Base-by-base conservation (phyloP, 2,113 vertebrate genomes). In the Hipposideros armiger region DNA sequence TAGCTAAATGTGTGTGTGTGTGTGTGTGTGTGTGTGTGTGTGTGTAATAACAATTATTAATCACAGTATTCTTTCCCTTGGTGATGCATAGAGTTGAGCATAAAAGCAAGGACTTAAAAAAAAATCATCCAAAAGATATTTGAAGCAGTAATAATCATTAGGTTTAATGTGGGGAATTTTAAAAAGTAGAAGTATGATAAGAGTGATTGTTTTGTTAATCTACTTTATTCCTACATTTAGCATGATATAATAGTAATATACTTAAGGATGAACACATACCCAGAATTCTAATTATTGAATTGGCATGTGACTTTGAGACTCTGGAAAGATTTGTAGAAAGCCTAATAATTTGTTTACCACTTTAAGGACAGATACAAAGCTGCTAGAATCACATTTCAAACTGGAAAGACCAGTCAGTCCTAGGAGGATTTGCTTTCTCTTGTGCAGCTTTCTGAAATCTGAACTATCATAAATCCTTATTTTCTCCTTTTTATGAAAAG, bases 351-450 rank as follows among this genome's bases (percentile, higher is more conserved):
- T 89, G 77, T 80, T 93, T 56, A 26, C 40, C 9, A 70, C 40
- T 94, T 87, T 45, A 94, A 89, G 76, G 66, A 96, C 26, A 66
- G 22, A 78, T n/a, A 56, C 47, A 77, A 69, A 77, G 28, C 15
- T 54, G 30, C 26, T 28, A 50, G 78, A 56, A 93, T 90, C 84
- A 69, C 54, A 87, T 96, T 94, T 94, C 87, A 85, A 81, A 94
- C 82, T 72, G 70, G 62, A 96, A 96, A 91, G 64, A 88, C 89
- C 82, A 91, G 69, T 87, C 93, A 70, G 54, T 90, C 19, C 26
- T 76, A 40, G 40, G 36, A 92, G 11, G 40, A 36, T 64, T 88
- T 91, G 45, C 24, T 87, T 87, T 90, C 20, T 69, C 77, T 74
- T 54, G 7, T 78, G 40, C 8, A 81, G 64, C n/a, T 81, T 95